phyloP scores from a whole-genome alignment of 1,140 invertebrate species.

The Chironomus tepperi region DNA sequence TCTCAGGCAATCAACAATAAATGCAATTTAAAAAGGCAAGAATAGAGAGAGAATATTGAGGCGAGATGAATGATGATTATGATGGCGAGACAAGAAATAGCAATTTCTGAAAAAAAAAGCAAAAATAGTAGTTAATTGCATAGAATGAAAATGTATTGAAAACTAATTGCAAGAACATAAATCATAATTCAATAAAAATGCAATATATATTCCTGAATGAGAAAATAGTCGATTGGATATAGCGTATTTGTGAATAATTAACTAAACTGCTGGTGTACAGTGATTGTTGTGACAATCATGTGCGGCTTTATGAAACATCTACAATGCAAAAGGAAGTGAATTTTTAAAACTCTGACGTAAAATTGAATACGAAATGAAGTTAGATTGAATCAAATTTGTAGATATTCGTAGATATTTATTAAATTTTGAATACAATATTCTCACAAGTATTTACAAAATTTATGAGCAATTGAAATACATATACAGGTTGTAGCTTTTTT shows the following conservation, averaged over 20 bases:
- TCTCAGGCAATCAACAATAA: slow-evolving; percentile 6
- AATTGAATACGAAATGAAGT: no score
- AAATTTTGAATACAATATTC: no score
- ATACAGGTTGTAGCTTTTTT: no score
- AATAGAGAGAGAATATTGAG: not conserved
- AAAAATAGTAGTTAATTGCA: no score
- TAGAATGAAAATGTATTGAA: not conserved
- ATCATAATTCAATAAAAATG: slow-evolving; percentile 18
- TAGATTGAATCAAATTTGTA: no score
- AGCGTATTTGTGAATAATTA: not conserved
- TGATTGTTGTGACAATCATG: slow-evolving; percentile 1
- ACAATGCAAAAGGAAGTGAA: no score
- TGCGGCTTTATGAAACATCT: no score
- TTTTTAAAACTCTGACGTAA: no score
- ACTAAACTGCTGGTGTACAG: not conserved
- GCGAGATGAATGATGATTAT: not conserved
- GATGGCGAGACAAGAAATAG: not conserved
- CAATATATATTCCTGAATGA: not conserved
- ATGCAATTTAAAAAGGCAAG: slow-evolving; percentile 3
- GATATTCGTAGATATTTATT: no score
- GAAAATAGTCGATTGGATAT: not conserved
- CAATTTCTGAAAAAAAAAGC: no score
- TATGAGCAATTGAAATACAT: no score
- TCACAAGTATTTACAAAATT: no score
- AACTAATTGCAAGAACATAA: slow-evolving; percentile 8